phyloP scores from a whole-genome alignment of 1,140 invertebrate genomes.

The Propsilocerus akamusi region DNA sequence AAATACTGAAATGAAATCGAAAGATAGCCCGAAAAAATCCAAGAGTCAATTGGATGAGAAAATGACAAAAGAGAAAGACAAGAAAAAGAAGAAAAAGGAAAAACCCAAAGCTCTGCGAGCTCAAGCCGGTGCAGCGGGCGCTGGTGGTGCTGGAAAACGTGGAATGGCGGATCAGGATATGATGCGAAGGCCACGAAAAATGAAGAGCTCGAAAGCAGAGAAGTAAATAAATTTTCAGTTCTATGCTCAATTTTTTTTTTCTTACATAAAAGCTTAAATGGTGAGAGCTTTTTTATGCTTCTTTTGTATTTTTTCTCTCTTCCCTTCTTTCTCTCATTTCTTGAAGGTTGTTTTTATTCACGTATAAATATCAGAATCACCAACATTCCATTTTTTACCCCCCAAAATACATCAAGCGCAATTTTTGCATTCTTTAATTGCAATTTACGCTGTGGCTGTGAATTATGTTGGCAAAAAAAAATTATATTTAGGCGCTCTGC shows the following conservation, averaged over 20 bases:
- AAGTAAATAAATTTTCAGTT: background rate
- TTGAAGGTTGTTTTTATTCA: too few species aligned
- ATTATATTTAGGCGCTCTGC: too few species aligned
- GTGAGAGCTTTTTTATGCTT: conserved; percentile 2
- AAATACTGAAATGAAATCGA: background rate
- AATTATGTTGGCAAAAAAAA: too few species aligned
- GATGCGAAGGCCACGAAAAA: background rate
- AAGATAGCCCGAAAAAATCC: background rate
- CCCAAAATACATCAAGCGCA: too few species aligned
- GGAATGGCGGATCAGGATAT: background rate
- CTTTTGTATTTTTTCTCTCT: background rate
- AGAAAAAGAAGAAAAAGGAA: conserved; percentile 1
- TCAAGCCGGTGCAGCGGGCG: background rate
- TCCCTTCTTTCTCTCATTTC: background rate
- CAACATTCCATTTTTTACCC: too few species aligned
- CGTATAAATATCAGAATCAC: too few species aligned
- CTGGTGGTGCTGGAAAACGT: background rate
- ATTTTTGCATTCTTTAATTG: too few species aligned
- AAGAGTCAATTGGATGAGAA: background rate
- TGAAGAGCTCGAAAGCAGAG: background rate
- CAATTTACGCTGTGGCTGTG: too few species aligned
- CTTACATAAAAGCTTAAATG: background rate
- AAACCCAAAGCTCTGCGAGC: background rate
- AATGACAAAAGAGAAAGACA: background rate
- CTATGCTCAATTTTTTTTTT: background rate